Base-by-base conservation (phyloP, 2,888 invertebrate genomes). In the Drosophila ochracea region DNA sequence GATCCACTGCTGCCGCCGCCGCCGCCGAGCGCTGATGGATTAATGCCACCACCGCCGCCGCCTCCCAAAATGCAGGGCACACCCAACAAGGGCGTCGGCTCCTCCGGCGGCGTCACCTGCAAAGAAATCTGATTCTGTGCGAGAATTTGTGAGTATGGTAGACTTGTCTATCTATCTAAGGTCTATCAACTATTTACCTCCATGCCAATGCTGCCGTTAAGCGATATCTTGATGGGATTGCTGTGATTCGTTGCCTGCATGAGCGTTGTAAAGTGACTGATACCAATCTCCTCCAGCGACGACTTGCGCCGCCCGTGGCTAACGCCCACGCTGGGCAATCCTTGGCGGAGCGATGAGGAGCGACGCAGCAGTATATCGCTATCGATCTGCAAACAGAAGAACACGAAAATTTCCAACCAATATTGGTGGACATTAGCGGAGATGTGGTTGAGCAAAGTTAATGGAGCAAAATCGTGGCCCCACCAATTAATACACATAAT, bases 191-290 rank as follows among this genome's bases (percentile, higher is more conserved):
- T n/a, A 4, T 76, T 47, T 79, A 93, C 93, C 94, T 97, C 97
- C 82, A 97, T 94, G 30, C 97, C 97, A 82, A 97, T 97, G 91
- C 97, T 97, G 68, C 97, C 97, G 91, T 97, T 97, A 64, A 98
- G 94, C 16, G 97, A 97, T 54, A 97, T 96, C 93, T 97, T 97
- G 65, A 97, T 97, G 21, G 97, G 96, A 91, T 97, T 96, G 49
- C 94, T 94, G 89, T 95, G 95, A 92, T 96, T 96, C 79, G 95
- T 95, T 66, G 95, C 95, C 91, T 95, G 95, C 89, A 95, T 93
- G 71, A 96, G 92, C 5, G 95, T 96, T 78, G 96, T 96, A 88
- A 96, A 96, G 91, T 97, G 97, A 65, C 97, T 96, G 84, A 97
- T 95, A 65, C 97, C 97, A 82, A 97, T 96, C 93, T 97, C 97